phyloP scores from a whole-genome alignment of 2,888 invertebrate species.

The Eupithecia subfuscata region DNA sequence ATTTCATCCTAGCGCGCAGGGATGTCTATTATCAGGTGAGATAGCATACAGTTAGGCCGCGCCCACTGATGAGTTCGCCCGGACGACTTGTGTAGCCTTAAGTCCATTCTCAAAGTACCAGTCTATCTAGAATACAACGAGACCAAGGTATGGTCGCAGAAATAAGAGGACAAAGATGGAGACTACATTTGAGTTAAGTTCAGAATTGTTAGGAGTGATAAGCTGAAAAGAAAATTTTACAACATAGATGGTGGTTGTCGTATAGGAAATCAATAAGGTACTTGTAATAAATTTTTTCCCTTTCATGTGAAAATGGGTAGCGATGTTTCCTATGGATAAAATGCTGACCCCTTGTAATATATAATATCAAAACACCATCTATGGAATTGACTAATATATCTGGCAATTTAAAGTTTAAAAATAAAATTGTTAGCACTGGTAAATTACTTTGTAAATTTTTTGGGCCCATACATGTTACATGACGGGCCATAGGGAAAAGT shows the following conservation, averaged over 20 bases:
- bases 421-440: background rate
- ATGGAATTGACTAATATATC: conserved; percentile 62
- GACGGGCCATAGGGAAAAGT: conserved; percentile 17
- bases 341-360: background rate
- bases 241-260: conserved; percentile 64
- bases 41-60: no score
- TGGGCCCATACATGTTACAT: background rate
- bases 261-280: background rate
- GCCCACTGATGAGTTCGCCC: no score
- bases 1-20: no score
- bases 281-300: conserved; percentile 3
- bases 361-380: conserved; percentile 62
- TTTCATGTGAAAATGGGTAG: conserved; percentile 10
- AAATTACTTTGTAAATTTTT: background rate
- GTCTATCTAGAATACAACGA: background rate
- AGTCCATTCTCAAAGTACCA: background rate
- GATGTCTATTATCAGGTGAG: no score
- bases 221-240: conserved; percentile 67
- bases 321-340: background rate
- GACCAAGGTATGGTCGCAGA: background rate
- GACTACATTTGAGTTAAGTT: conserved; percentile 6
- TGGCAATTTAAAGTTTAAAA: conserved; percentile 51
- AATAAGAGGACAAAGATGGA: background rate
- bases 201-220: conserved; percentile 39
- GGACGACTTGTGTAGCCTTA: no score